These are phyloP conservation scores for Tipula lateralis DNA, from an alignment of 2,888 invertebrate species.

Conservation along the genomic window DNA sequence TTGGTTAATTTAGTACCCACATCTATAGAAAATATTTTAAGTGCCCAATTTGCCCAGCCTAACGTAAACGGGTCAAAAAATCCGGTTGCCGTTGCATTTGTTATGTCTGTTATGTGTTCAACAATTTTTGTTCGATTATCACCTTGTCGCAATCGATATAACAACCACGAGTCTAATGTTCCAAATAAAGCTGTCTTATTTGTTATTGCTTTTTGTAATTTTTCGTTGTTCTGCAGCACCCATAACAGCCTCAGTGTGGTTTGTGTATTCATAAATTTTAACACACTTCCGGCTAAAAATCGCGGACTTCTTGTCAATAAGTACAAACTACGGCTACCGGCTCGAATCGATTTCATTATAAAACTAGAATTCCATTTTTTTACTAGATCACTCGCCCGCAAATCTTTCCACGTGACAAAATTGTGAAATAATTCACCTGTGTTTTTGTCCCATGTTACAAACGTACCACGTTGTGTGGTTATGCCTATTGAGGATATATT, in stretches of 20 bases:
- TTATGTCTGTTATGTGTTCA: slow-evolving; percentile 78
- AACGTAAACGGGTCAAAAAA: slow-evolving; percentile 89
- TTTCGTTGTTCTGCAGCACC: slow-evolving; percentile 68
- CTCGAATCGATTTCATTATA: slow-evolving; percentile 62
- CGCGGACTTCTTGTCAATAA: slow-evolving; percentile 71
- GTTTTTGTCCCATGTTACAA: slow-evolving; percentile 75
- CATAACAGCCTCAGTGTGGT: slow-evolving; percentile 72
- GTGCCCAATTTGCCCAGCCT: slow-evolving; percentile 74
- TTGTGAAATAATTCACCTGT: slow-evolving; percentile 74
- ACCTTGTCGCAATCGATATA: slow-evolving; percentile 66
- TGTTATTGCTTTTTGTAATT: slow-evolving; percentile 60
- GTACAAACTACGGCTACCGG: slow-evolving; percentile 66
- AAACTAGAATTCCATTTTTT: slow-evolving; percentile 73
- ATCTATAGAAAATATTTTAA: slow-evolving; percentile 63
- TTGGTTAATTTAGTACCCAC: slow-evolving; percentile 37
- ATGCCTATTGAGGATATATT: slow-evolving; percentile 77
- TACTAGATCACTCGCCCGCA: slow-evolving; percentile 68
- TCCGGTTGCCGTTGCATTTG: slow-evolving; percentile 86
- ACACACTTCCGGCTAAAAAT: slow-evolving; percentile 77
- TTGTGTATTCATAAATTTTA: slow-evolving; percentile 81
- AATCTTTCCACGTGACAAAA: slow-evolving; percentile 88
- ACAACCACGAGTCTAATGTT: slow-evolving; percentile 88
- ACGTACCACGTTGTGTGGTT: slow-evolving; percentile 74
- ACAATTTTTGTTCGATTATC: slow-evolving; percentile 38
- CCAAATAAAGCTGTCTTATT: slow-evolving; percentile 71